phyloP scores from a whole-genome alignment of 1,140 invertebrate genomes.

The Pinna nobilis region DNA sequence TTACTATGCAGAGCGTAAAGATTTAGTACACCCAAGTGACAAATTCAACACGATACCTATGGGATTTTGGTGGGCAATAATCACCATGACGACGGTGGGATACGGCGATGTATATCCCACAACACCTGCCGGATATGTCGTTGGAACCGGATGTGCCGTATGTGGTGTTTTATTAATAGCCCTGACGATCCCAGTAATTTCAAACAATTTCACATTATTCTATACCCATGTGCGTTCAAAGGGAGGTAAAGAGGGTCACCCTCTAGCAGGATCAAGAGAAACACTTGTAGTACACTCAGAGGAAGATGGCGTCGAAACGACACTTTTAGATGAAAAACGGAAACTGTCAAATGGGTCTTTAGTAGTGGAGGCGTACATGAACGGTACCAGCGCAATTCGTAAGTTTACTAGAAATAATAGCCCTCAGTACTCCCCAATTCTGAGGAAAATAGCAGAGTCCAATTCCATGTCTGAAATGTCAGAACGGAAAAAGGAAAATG shows the following conservation, averaged over 20 bases:
- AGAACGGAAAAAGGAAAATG: slow-evolving; percentile 19
- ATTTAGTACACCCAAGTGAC: slow-evolving; percentile 47
- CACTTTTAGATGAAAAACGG: slow-evolving; percentile 48
- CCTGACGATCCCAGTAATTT: slow-evolving; percentile 71
- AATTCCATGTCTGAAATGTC: slow-evolving; percentile 55
- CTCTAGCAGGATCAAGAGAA: slow-evolving; percentile 16
- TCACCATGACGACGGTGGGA: slow-evolving; percentile 79
- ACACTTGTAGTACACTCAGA: slow-evolving; percentile 26
- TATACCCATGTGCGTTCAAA: slow-evolving; percentile 69
- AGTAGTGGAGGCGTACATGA: slow-evolving; percentile 58
- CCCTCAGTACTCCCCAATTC: slow-evolving; percentile 26
- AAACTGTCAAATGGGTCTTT: slow-evolving; percentile 61
- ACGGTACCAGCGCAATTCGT: slow-evolving; percentile 52
- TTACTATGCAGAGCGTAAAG: slow-evolving; percentile 93
- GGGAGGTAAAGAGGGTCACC: slow-evolving; percentile 33
- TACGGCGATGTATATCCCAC: slow-evolving; percentile 74
- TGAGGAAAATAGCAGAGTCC: slow-evolving; percentile 47
- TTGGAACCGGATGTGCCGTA: slow-evolving; percentile 68
- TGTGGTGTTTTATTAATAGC: slow-evolving; percentile 68
- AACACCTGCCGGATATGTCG: slow-evolving; percentile 77
- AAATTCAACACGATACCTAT: slow-evolving; percentile 71
- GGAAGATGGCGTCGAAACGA: slow-evolving; percentile 39
- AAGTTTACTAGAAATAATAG: slow-evolving; percentile 37
- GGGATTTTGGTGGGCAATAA: slow-evolving; percentile 78
- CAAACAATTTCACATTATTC: slow-evolving; percentile 71